phyloP scores from a whole-genome alignment of 2,888 invertebrate genomes.

The Dinocampus coccinellae region DNA sequence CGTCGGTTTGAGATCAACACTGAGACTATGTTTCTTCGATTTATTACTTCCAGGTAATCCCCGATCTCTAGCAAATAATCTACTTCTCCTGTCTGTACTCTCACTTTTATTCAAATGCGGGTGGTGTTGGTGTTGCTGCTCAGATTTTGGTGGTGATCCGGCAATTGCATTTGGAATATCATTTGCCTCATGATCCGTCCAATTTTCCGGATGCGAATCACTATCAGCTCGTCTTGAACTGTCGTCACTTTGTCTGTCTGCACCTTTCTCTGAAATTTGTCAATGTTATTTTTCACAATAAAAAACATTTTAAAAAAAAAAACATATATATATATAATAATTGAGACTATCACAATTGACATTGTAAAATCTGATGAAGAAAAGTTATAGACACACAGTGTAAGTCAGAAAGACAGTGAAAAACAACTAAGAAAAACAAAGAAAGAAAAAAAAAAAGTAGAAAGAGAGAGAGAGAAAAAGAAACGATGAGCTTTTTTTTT shows the following conservation, averaged over 20 bases:
- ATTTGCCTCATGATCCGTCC: constrained; percentile 79
- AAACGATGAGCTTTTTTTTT: background rate
- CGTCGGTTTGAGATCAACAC: constrained; percentile 65
- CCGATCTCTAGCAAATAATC: constrained; percentile 74
- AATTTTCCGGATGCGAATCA: constrained; percentile 72
- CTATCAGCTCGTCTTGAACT: constrained; percentile 73
- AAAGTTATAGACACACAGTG: background rate
- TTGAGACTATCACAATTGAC: background rate
- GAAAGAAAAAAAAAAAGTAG: background rate
- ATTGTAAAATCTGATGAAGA: background rate
- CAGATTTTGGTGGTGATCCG: constrained; percentile 75
- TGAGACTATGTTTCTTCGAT: constrained; percentile 77
- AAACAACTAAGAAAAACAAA: too few relatives aligned
- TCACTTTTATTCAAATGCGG: constrained; percentile 70
- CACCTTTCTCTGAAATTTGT: constrained; percentile 67
- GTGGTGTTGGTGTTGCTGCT: constrained; percentile 68
- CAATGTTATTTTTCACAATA: constrained; percentile 36
- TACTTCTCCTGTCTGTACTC: constrained; percentile 69
- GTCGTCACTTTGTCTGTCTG: constrained; percentile 72
- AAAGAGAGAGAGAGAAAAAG: background rate
- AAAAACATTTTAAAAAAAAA: background rate
- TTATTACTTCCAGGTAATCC: constrained; percentile 70
- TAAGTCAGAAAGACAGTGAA: background rate
- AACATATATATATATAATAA: background rate
- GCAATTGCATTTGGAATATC: constrained; percentile 74